Conservation (phyloP, 2,888 invertebrate genomes). For the Folsomia candida region DNA sequence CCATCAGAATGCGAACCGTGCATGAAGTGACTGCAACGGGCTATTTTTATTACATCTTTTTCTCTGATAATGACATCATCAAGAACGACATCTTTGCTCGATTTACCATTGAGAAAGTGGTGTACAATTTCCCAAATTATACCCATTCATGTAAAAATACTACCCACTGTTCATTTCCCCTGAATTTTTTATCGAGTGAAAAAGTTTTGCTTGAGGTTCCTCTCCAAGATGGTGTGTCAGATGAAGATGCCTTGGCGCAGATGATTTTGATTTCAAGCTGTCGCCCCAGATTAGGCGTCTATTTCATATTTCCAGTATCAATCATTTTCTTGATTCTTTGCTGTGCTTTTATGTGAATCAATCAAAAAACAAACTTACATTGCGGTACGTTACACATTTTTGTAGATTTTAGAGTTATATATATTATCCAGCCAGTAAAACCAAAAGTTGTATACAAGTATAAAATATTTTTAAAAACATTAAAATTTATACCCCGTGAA, state of each 20-base stretch:
- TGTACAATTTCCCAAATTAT: slow-evolving; percentile 72
- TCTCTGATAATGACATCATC: slow-evolving; percentile 78
- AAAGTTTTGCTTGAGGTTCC: slow-evolving; percentile 81
- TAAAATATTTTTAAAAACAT: too few species aligned
- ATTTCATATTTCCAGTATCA: slow-evolving; percentile 74
- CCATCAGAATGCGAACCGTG: slow-evolving; percentile 66
- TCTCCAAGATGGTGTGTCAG: slow-evolving; percentile 66
- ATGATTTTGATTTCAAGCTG: slow-evolving; percentile 73
- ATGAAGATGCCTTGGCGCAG: slow-evolving; percentile 67
- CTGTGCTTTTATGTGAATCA: slow-evolving; percentile 72
- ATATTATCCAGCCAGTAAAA: too few species aligned
- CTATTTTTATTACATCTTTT: slow-evolving; percentile 86
- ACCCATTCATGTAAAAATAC: slow-evolving; percentile 71
- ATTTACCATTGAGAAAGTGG: slow-evolving; percentile 81
- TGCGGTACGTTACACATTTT: too few species aligned
- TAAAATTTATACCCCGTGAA: too few species aligned
- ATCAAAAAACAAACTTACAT: too few species aligned
- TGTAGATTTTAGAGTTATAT: too few species aligned
- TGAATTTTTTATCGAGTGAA: slow-evolving; percentile 71
- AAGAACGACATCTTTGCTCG: slow-evolving; percentile 77
- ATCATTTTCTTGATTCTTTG: slow-evolving; percentile 72
- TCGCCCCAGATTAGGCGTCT: slow-evolving; percentile 74
- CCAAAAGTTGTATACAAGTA: too few species aligned
- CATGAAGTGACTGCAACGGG: slow-evolving; percentile 74
- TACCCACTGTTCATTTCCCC: slow-evolving; percentile 72